Base-by-base conservation (phyloP, 2,888 invertebrate species). In the Uloborus plumipes region DNA sequence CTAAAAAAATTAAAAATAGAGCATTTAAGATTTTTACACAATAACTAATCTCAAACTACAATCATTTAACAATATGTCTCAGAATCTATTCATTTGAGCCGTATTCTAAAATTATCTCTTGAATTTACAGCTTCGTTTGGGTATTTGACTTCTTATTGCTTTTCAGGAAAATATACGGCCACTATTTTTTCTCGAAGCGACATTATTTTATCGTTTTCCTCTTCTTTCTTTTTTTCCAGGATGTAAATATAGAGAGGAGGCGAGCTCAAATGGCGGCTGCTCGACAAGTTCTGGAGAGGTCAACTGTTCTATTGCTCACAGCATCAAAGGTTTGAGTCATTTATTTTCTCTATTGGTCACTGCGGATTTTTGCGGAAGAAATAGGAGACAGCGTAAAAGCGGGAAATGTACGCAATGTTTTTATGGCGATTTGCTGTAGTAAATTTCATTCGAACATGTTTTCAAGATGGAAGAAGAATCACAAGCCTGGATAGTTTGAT, bases 211-310 rank as follows among this genome's bases (percentile, higher is more conserved):
- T 71, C 26, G 53, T 20, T 16, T 26, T 49, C 65, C 26, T 39
- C 14, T 59, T 50, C 74, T 18, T 69, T 39, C 14, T 59, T 50
- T 80, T 18, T 69, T 31, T 80, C 16, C 86, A 91, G 89, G 91
- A 91, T 86, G 85, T 91, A 84, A 91, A 91, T 87, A 98, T 98
- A 90, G 99, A 99, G 89, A 92, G 97, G 87, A 91, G 98, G 87
- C 91, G 96, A 87, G 97, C 99, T 16, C 98, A 99, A 91, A 98
- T 99, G 93, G 94, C 95, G 14, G 96, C 97, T 31, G 98, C 99
- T 0, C 92, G 99, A 86, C 95, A 97, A 88, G 95, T 98, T 82
- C 91, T 99, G 22, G 98, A 99, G 90, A 92, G 97, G 86, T 97
- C 98, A 72, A 98, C 99, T 49, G 95, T 98, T 92, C 95, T 99